Base-by-base conservation (phyloP, 2,113 vertebrate species). In the Ivindomyrus marchei region DNA sequence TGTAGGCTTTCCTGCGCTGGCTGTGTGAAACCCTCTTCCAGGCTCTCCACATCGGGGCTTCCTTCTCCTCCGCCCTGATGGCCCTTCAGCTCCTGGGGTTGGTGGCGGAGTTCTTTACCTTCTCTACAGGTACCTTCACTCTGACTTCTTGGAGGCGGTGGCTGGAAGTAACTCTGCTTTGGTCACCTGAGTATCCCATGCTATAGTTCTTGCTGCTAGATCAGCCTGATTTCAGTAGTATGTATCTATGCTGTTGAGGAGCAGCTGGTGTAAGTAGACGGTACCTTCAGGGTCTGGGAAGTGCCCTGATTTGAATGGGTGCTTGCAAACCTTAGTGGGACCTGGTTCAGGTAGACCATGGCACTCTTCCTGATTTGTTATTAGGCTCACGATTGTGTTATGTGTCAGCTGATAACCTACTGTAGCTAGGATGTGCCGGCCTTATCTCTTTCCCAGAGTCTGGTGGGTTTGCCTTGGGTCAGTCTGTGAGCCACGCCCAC, bases 31-130 rank as follows among this genome's bases (percentile, higher is more conserved):
- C 89, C 85, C 97, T 99, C 88, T 97, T 99, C 91, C 96, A 97
- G 87, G 95, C 95, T 3, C 90, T 99, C 47, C 96, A 97, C 93
- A 97, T 97, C 2, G 98, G 98, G 85, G 98, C 97, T 27, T 99
- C 98, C 1, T 98, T 98, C 91, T 95, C 97, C 85, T 97, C 97
- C 87, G 97, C 97, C 92, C 96, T 99, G 92, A 96, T 96, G 93
- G 95, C 96, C 50, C 95, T 99, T 85, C 97, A 96, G 92, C 95
- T 99, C 93, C 96, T 99, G 93, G 95, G 95, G 83, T 95, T 97
- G 46, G 91, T 98, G 91, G 97, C 96, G 66, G 97, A 98, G 90
- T 93, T 96, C 92, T 98, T 98, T 91, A 93, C 93, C 89, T 97
- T 96, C 92, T 93, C 83, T 91, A 90, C 93, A 0, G 96, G 96